A percentile compares a stretch with the other conserved stretches of the same genome.
Conservation (phyloP, 1,140 invertebrate species). For the Nylanderia fulva region DNA sequence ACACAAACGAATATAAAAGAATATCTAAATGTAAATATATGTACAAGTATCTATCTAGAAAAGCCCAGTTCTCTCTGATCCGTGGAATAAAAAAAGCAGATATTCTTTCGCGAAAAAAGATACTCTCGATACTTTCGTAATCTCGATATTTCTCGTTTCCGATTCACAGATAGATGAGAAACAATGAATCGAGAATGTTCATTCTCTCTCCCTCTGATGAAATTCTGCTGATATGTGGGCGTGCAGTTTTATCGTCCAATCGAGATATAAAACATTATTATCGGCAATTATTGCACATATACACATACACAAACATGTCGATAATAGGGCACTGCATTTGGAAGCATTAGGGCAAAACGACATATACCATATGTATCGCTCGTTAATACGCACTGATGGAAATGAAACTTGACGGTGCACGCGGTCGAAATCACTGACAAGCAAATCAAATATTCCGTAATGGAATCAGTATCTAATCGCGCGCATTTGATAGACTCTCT, state of each 20-base stretch:
- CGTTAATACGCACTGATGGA: constrained; percentile 43
- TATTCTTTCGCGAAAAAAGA: background rate
- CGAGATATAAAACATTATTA: constrained; percentile 34
- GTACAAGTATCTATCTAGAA: constrained; percentile 11
- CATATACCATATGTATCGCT: background rate
- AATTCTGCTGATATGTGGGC: constrained; percentile 25
- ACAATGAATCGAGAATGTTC: constrained; percentile 15
- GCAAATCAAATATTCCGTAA: constrained; percentile 47
- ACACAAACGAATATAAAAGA: constrained; percentile 22
- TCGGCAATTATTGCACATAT: background rate
- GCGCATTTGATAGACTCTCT: background rate
- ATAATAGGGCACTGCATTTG: background rate
- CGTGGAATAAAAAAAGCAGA: background rate
- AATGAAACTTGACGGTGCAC: constrained; percentile 25
- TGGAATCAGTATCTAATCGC: constrained; percentile 54
- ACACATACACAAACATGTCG: too few species aligned
- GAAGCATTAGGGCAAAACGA: constrained; percentile 1
- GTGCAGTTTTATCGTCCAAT: constrained; percentile 1
- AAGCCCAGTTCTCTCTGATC: background rate
- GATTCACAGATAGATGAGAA: background rate
- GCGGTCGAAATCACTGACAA: constrained; percentile 22
- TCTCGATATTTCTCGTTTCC: background rate
- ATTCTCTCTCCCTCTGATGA: constrained; percentile 26
- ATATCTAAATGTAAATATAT: constrained; percentile 44
- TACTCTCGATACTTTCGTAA: constrained; percentile 9